phyloP scores from a whole-genome alignment of 2,888 invertebrate species.

The Clistopyga incitator region DNA sequence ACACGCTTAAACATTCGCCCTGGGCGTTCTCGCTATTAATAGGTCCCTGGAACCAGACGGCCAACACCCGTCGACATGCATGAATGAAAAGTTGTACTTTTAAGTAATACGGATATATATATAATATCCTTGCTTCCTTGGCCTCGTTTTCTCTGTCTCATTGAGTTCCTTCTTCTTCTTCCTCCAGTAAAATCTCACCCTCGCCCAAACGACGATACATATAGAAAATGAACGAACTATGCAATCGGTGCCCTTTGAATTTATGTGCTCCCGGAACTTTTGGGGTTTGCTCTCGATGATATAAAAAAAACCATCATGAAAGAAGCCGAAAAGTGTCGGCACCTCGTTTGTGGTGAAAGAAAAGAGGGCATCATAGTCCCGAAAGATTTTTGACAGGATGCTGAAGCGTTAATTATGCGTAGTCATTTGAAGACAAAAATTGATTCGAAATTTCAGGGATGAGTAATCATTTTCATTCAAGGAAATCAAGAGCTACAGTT shows the following conservation, averaged over 20 bases:
- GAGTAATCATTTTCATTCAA: slow-evolving; percentile 13
- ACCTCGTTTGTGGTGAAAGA: slow-evolving; percentile 48
- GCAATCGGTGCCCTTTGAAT: slow-evolving; percentile 6
- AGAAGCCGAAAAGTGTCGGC: slow-evolving; percentile 58
- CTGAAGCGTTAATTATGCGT: slow-evolving; percentile 41
- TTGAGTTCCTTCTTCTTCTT: slow-evolving; percentile 9
- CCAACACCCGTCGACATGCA: slow-evolving; percentile 50
- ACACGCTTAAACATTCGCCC: slow-evolving; percentile 41
- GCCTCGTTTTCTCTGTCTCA: slow-evolving; percentile 18
- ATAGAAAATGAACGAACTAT: slow-evolving; percentile 17
- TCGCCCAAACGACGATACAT: not conserved
- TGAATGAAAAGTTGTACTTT: slow-evolving; percentile 39
- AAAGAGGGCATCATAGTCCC: not conserved
- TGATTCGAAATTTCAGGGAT: slow-evolving; percentile 1
- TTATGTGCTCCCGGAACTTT: slow-evolving; percentile 16
- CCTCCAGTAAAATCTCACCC: slow-evolving; percentile 8
- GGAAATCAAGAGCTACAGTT: not conserved
- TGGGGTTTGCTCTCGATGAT: slow-evolving; percentile 17
- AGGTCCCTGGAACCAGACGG: slow-evolving; percentile 45
- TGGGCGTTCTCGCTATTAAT: slow-evolving; percentile 58
- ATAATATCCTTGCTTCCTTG: slow-evolving; percentile 52
- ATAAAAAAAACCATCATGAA: slow-evolving; percentile 43
- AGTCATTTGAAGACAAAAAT: not conserved
- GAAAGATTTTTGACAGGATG: slow-evolving; percentile 41
- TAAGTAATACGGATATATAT: slow-evolving; percentile 39